Evolutionary conservation across 1,140 invertebrate species (phyloP), one percentile per base, ranked within the genome.

Genomic region (Trichonephila clavipes): DNA sequence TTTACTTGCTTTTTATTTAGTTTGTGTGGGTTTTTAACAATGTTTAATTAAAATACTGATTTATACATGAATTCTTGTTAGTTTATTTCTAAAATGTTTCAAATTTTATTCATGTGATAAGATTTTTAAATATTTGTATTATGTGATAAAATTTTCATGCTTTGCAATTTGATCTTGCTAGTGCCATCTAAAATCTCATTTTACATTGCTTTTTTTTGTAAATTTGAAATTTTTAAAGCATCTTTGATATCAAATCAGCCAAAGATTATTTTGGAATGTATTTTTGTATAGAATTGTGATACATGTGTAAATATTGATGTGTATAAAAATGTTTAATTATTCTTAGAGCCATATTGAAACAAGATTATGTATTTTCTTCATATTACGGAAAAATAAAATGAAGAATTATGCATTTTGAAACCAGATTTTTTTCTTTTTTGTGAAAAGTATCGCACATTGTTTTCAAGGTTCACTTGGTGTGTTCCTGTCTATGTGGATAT

Each of bases 201-300:
- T 83, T n/a, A 83, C 21, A 21, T 58, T 44, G 21, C 44, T 24
- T 69, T 28, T 5, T 6, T 77, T 40, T 77, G 3, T 34, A 16
- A 51, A 51, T 51, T 10, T 7, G 3, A 51, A 51, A 51, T 61
- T 59, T 28, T 34, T 5, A 59, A 85, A n/a, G 58, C 19, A 2
- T 58, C 4, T 85, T 85, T 58, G n/a, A 85, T 58, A 85, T 58
- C 28, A 85, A 16, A 64, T 88, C 24, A 58, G 62, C 86, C 86
- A 88, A 88, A 88, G 86, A 88, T 64, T 88, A 88, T 88, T 88
- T 83, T 88, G 61, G 86, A 64, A 88, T 88, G 86, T 88, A 88
- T 62, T 88, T 88, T 88, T 64, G 61, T 88, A 88, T 21, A 64
- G 34, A 64, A 64, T 64, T 88, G 59, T 64, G 62, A 64, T 88